phyloP scores from a whole-genome alignment of 2,797 vertebrate genomes.

The Ctenosaura bakeri region DNA sequence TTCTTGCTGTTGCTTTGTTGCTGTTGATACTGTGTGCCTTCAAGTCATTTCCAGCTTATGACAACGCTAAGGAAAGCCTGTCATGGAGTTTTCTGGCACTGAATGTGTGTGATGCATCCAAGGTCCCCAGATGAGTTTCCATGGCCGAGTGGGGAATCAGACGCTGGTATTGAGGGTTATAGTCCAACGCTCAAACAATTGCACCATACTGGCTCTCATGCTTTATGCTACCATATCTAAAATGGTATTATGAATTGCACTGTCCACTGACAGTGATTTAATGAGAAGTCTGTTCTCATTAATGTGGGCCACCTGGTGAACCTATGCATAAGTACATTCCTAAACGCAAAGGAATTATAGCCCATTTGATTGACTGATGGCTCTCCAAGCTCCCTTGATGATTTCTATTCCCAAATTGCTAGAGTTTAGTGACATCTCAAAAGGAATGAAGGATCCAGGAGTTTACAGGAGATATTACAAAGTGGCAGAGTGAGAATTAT shows the following conservation, averaged over 20 bases:
- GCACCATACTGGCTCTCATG: no score
- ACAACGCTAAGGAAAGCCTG: no score
- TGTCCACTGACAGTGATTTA: neutral
- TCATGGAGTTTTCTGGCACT: no score
- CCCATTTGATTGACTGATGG: neutral
- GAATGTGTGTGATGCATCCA: no score
- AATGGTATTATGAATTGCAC: neutral
- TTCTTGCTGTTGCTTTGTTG: no score
- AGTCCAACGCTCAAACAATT: no score
- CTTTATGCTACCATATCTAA: neutral
- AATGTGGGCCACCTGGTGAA: neutral
- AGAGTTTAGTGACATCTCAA: constrained; percentile 38
- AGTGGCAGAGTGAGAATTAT: constrained; percentile 33
- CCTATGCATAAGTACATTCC: constrained; percentile 12
- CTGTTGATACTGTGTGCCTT: no score
- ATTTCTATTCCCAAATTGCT: constrained; percentile 26
- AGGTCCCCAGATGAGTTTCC: no score
- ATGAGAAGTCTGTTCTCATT: neutral
- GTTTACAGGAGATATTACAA: constrained; percentile 12
- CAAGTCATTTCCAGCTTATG: no score
- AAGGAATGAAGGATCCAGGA: constrained; percentile 19
- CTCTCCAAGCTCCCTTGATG: constrained; percentile 14
- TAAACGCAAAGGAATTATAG: constrained; percentile 46
- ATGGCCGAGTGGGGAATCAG: no score
- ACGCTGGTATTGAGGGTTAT: no score